These are phyloP conservation scores for Argentina silus DNA, from an alignment of 2,797 vertebrate species.

Conservation along the genomic window DNA sequence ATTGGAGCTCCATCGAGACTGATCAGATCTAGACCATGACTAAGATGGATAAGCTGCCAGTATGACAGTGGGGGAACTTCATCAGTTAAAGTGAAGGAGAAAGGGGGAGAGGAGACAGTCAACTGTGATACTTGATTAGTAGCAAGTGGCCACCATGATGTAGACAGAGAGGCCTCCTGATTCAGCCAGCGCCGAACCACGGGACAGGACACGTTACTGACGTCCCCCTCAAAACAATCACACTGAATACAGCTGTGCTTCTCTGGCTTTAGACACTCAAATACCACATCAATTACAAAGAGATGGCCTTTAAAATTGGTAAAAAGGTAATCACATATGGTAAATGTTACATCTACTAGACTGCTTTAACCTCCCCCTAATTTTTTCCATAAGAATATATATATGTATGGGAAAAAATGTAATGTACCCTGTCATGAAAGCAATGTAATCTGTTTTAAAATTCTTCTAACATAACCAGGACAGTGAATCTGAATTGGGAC, in stretches of 20 bases:
- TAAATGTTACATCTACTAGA: conserved; percentile 22
- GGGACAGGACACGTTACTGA: conserved; percentile 15
- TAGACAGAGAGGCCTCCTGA: background rate
- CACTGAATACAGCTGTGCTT: background rate
- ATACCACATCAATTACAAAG: conserved; percentile 25
- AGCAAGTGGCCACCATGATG: conserved; percentile 41
- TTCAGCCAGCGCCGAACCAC: conserved; percentile 13
- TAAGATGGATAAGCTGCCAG: conserved; percentile 48
- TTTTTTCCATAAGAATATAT: conserved; percentile 24
- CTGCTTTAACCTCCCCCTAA: conserved; percentile 23
- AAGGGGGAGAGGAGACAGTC: conserved; percentile 63
- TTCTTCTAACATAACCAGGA: conserved; percentile 5
- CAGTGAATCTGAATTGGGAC: background rate
- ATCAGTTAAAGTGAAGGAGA: conserved; percentile 31
- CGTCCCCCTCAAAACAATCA: conserved; percentile 12
- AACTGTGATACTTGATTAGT: conserved; percentile 58
- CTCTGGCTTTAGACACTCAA: conserved; percentile 10
- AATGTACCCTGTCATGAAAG: conserved; percentile 38
- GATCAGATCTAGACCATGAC: conserved; percentile 32
- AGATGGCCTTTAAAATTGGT: conserved; percentile 42
- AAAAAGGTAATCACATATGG: conserved; percentile 35
- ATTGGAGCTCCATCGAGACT: conserved; percentile 15
- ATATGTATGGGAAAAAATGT: conserved; percentile 33
- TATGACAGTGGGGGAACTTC: conserved; percentile 33
- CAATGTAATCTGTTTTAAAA: conserved; percentile 16